Percentiles rank a stretch among this genome's conserved stretches.
Evolutionary conservation across 2,888 invertebrate genomes (phyloP).

Genomic region (Macroteleia sp.): DNA sequence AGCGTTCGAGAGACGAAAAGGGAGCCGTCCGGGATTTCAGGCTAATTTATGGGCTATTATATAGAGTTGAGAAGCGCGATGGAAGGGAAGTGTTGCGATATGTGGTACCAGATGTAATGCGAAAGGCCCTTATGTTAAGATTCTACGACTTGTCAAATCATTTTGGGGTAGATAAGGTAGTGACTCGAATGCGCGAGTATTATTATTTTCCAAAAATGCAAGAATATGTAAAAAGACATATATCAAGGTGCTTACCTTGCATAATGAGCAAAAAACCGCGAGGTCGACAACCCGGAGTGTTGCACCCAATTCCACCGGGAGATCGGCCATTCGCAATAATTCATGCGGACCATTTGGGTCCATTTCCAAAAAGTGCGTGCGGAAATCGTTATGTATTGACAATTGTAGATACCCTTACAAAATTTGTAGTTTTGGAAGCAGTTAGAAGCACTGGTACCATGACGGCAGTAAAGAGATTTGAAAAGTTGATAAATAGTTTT

Average conservation of each 20-base stretch:
- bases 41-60: conserved; percentile 20
- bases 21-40: background rate
- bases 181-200: conserved; percentile 17
- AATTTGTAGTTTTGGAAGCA: background rate
- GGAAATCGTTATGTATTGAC: conserved; percentile 53
- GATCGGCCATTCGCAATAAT: conserved; percentile 35
- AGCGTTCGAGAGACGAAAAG: background rate
- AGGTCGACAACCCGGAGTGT: too few species aligned
- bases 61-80: background rate
- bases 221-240: conserved; percentile 55
- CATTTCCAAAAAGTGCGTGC: conserved; percentile 12
- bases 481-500: background rate
- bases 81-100: conserved; percentile 16
- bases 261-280: too few species aligned
- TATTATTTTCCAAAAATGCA: conserved; percentile 67
- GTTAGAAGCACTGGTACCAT: background rate
- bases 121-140: conserved; percentile 36
- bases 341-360: conserved; percentile 58
- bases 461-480: background rate
- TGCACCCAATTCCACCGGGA: conserved; percentile 66
- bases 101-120: conserved; percentile 42
- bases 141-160: conserved; percentile 50
- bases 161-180: conserved; percentile 42
- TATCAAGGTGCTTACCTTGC: conserved; percentile 67
- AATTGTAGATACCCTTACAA: conserved; percentile 20